These are phyloP conservation scores for Pteruthius melanotis DNA, from an alignment of 2,113 vertebrate genomes.

Conservation along the genomic window DNA sequence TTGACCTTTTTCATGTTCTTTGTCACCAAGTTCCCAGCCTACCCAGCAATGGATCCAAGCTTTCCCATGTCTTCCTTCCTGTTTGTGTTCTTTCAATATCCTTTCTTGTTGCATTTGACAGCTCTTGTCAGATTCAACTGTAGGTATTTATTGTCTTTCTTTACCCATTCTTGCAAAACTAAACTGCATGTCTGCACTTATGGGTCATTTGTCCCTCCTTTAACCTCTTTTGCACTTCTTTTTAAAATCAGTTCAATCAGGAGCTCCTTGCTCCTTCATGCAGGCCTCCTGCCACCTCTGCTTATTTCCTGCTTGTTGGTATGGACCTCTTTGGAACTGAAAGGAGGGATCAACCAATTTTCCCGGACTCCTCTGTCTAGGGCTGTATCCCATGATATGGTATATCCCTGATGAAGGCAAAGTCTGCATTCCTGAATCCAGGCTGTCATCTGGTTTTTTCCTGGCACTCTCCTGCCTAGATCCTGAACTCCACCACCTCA, in stretches of 20 bases:
- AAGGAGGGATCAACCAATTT: neutral
- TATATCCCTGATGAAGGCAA: neutral
- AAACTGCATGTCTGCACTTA: neutral
- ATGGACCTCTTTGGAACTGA: neutral
- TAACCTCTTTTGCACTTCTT: neutral
- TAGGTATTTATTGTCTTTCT: neutral
- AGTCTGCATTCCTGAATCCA: neutral
- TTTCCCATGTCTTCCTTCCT: neutral
- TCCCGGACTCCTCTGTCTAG: neutral
- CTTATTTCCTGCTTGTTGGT: neutral
- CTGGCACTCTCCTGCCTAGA: neutral
- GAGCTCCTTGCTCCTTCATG: neutral
- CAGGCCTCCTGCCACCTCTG: neutral
- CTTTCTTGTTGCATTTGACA: neutral
- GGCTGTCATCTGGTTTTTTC: neutral
- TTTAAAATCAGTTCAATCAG: neutral
- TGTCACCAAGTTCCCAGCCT: neutral
- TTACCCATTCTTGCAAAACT: neutral
- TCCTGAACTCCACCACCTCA: neutral
- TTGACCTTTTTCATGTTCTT: neutral
- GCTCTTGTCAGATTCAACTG: neutral
- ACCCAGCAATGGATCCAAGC: neutral
- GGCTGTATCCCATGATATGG: neutral
- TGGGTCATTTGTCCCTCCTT: neutral
- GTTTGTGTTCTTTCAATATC: neutral